phyloP scores from a whole-genome alignment of 2,797 vertebrate genomes.

The Halcyon smyrnensis region DNA sequence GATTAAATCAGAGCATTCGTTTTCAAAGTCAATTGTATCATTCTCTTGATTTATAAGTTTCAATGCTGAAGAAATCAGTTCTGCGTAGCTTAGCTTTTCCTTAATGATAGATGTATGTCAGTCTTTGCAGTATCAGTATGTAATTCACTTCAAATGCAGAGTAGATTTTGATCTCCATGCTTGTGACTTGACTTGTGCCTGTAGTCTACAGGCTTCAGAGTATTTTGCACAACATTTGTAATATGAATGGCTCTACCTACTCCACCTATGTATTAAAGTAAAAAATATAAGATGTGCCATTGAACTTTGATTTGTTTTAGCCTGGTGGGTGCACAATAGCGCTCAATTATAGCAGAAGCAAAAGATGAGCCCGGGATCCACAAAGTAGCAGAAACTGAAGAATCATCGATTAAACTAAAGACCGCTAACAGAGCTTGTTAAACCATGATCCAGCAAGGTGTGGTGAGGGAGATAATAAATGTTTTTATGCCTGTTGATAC shows the following conservation, averaged over 20 bases:
- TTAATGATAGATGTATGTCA: not conserved
- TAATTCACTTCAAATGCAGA: not conserved
- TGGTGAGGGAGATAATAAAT: not conserved
- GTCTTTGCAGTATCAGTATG: not conserved
- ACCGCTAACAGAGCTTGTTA: slow-evolving; percentile 29
- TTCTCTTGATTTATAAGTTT: not conserved
- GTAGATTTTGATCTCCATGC: not conserved
- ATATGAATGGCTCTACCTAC: not conserved
- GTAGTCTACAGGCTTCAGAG: not conserved
- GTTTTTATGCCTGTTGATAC: not conserved
- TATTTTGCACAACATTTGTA: not conserved
- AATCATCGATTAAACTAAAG: slow-evolving; percentile 40
- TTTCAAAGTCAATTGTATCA: slow-evolving; percentile 6
- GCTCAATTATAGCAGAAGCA: not conserved
- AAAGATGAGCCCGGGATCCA: slow-evolving; percentile 36
- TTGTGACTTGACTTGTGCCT: not conserved
- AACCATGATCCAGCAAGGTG: slow-evolving; percentile 18
- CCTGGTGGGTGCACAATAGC: not conserved
- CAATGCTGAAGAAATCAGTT: not conserved
- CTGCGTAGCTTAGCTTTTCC: not conserved
- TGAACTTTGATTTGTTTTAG: slow-evolving; percentile 1
- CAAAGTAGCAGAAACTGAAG: not conserved
- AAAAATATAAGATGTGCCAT: not conserved
- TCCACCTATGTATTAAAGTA: not conserved
- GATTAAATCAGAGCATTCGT: not conserved